phyloP scores from a whole-genome alignment of 2,113 vertebrate genomes.

The Fregetta grallaria region DNA sequence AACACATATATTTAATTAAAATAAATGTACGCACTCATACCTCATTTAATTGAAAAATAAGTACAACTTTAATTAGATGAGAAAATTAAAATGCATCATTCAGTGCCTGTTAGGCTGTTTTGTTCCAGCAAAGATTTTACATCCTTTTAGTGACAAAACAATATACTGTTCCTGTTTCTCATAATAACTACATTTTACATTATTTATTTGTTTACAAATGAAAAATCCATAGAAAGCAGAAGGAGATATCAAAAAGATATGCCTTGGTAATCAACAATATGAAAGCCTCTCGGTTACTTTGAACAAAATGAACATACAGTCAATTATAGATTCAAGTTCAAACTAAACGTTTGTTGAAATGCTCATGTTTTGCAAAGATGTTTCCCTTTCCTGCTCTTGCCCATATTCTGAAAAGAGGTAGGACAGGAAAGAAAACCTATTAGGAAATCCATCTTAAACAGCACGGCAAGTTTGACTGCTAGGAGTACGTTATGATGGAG shows the following conservation, averaged over 20 bases:
- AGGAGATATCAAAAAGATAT: not conserved
- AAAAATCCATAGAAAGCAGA: not conserved
- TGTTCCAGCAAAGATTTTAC: not conserved
- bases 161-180: not conserved
- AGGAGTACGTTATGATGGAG: not conserved
- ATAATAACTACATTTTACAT: not conserved
- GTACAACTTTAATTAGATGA: not conserved
- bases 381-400: not conserved
- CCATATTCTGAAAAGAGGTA: not conserved
- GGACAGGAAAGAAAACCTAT: not conserved
- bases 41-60: constrained; percentile 2
- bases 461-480: not conserved
- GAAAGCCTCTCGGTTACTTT: not conserved
- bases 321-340: not conserved
- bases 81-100: constrained; percentile 22
- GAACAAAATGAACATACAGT: not conserved
- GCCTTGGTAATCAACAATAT: not conserved
- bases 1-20: constrained; percentile 2
- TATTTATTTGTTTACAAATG: not conserved
- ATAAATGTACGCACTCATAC: not conserved
- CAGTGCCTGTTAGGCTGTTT: not conserved
- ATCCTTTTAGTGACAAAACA: not conserved
- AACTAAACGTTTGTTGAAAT: not conserved
- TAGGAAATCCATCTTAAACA: not conserved
- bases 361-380: not conserved